phyloP scores from a whole-genome alignment of 2,113 vertebrate genomes.

The Silurus glanis region DNA sequence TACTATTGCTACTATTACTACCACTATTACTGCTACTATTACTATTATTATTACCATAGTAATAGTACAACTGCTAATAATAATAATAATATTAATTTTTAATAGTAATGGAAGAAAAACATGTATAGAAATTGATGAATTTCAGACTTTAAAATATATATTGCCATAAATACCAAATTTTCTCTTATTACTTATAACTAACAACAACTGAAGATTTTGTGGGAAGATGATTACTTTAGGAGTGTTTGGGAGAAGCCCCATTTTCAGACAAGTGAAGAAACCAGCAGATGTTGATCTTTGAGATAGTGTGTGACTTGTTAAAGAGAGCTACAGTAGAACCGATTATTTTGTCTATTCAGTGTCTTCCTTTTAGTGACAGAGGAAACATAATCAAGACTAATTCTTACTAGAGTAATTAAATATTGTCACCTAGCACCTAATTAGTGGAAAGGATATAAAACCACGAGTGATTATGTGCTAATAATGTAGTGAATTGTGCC shows the following conservation, averaged over 20 bases:
- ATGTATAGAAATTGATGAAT: neutral
- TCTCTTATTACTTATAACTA: neutral
- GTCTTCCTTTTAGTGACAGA: conserved; percentile 19
- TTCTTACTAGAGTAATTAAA: conserved; percentile 67
- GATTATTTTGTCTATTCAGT: neutral
- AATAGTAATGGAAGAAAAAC: neutral
- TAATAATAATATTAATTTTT: neutral
- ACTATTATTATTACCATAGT: neutral
- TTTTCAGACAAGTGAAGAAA: neutral
- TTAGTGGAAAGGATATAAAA: conserved; percentile 65
- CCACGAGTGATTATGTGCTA: conserved; percentile 61
- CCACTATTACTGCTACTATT: neutral
- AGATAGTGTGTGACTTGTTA: neutral
- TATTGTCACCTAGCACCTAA: conserved; percentile 64
- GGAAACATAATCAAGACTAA: conserved; percentile 66
- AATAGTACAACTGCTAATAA: neutral
- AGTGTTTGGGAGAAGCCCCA: neutral
- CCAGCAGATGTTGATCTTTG: neutral
- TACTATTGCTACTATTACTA: neutral
- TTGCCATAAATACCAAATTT: neutral
- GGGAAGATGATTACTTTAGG: neutral
- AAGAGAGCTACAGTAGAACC: neutral
- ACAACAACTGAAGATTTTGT: neutral
- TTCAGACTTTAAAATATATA: neutral
- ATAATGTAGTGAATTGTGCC: conserved; percentile 51